Evolutionary conservation across 2,888 invertebrate genomes (phyloP).

Genomic region (Drosophila buzzatii): DNA sequence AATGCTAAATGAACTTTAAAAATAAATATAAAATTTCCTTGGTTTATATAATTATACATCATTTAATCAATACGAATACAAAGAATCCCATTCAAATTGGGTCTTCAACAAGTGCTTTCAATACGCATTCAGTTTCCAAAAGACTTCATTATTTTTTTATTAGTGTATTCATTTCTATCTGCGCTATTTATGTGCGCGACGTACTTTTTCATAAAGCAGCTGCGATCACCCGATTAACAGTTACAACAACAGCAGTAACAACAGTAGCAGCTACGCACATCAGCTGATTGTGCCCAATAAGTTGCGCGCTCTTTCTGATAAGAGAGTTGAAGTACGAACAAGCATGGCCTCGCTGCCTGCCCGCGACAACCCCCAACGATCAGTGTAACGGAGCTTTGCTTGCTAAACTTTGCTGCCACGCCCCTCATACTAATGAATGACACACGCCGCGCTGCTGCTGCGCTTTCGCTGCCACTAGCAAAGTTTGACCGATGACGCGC

Average conservation of each 20-base stretch:
- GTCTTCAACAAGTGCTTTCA: background rate
- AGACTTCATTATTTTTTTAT: background rate
- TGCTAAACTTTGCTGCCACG: conserved; percentile 27
- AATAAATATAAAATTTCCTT: too few relatives aligned
- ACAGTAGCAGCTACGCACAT: conserved; percentile 16
- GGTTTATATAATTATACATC: background rate
- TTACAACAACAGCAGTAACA: conserved; percentile 1
- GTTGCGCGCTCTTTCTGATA: conserved; percentile 32
- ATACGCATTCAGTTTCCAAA: background rate
- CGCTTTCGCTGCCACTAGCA: conserved; percentile 24
- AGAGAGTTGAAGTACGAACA: conserved; percentile 26
- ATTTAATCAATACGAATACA: too few relatives aligned
- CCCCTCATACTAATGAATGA: conserved; percentile 38
- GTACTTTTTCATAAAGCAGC: conserved; percentile 26
- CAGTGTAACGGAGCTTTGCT: conserved; percentile 29
- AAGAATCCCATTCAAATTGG: background rate
- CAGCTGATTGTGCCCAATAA: conserved; percentile 43
- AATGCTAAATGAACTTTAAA: too few relatives aligned
- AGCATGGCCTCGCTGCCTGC: conserved; percentile 1
- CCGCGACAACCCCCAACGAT: conserved; percentile 11
- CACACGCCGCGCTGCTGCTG: conserved; percentile 39
- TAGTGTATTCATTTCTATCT: conserved; percentile 4
- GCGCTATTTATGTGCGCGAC: conserved; percentile 21
- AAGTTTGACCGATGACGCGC: conserved; percentile 60
- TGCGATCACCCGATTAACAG: conserved; percentile 55